phyloP scores from a whole-genome alignment of 2,888 invertebrate species.

The Chloroclystis v-ata region DNA sequence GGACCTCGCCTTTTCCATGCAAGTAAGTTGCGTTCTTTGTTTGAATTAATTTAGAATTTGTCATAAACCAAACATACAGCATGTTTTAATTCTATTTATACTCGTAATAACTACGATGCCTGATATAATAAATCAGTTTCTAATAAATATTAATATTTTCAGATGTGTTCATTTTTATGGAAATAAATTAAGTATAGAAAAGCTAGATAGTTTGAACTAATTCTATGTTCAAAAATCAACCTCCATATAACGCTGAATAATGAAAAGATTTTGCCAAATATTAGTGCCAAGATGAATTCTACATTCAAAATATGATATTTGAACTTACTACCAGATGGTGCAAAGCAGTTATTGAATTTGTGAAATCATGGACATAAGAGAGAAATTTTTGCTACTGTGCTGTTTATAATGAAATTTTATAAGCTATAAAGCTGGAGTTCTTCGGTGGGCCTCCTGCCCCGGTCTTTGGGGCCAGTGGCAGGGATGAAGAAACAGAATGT shows the following conservation, averaged over 20 bases:
- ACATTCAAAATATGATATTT: constrained; percentile 35
- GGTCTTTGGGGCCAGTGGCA: constrained; percentile 62
- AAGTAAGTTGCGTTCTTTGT: constrained; percentile 63
- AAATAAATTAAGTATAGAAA: constrained; percentile 6
- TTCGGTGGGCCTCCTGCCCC: constrained; percentile 55
- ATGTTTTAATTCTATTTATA: too few species aligned
- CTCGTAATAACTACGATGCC: too few species aligned
- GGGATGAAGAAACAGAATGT: constrained; percentile 99
- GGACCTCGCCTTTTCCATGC: constrained; percentile 42
- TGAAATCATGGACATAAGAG: too few species aligned
- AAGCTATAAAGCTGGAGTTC: constrained; percentile 40
- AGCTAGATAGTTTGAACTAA: too few species aligned
- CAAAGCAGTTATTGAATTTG: background rate
- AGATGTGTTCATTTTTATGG: constrained; percentile 26
- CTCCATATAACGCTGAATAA: constrained; percentile 37
- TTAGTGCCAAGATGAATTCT: constrained; percentile 40
- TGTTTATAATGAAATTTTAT: constrained; percentile 36
- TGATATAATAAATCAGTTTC: background rate
- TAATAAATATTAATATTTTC: constrained; percentile 4
- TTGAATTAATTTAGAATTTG: constrained; percentile 36
- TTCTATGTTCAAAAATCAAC: too few species aligned
- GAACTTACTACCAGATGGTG: background rate
- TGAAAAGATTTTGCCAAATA: constrained; percentile 32
- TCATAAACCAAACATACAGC: too few species aligned
- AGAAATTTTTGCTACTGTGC: constrained; percentile 1